Base-by-base conservation (phyloP, 2,888 invertebrate species). In the Macropis europaea region DNA sequence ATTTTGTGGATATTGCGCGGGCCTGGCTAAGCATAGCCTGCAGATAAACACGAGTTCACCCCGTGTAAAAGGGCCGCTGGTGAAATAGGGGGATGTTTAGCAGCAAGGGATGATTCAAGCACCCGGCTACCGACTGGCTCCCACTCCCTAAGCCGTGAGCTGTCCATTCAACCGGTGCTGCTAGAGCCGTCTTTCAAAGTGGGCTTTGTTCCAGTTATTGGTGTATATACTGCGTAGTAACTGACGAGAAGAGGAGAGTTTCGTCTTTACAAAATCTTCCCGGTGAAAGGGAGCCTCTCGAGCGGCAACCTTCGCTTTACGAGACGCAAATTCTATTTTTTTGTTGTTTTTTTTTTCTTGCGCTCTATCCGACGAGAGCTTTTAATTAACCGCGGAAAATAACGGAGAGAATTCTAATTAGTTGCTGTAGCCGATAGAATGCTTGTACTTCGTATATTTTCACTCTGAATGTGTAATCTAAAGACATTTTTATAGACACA, bases 71-170 rank as follows among this genome's bases (percentile, higher is more conserved):
- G 57, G 30, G 54, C 61, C 54, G 45, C 52, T 54, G 42, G 54
- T 67, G 67, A 67, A 71, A 71, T 36, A 50, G 76, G 62, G 75
- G 67, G 73, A 71, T 75, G 76, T 76, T 76, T 76, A 76, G 75
- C 66, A 70, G 71, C 60, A 38, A 75, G 76, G 76, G 71, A 76
- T 76, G 76, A 76, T 75, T 76, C 76, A 76, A 75, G 67, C 71
- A 76, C 53, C 60, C 71, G 60, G 75, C 66, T 56, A 63, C 67
- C 76, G 71, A 67, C 67, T 61, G 54, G 59, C 76, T 71, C 75
- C 63, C 71, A 71, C 67, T 67, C 62, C 70, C 76, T 57, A 63
- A 74, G 64, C 61, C 36, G 60, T 38, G 70, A 76, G 75, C 62
- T 76, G 71, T 66, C 71, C 76, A 75, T 76, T 76, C 70, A 75